A percentile compares a stretch with the other conserved stretches of the same genome.
Conservation (phyloP, 2,113 vertebrate species). For the Catharus minimus region DNA sequence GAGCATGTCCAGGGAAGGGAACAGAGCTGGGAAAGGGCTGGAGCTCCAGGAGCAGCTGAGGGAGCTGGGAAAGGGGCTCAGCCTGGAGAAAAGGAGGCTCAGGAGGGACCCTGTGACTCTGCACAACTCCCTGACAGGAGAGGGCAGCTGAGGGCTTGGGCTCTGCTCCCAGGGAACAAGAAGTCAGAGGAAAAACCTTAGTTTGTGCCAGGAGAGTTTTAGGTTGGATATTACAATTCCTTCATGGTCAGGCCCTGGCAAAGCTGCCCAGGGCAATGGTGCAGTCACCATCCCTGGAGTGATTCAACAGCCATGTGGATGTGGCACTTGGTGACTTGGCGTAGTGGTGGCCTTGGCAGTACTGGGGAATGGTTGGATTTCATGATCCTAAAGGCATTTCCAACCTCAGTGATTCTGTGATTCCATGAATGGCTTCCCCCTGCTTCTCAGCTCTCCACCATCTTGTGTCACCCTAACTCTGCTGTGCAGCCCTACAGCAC, state of each 20-base stretch:
- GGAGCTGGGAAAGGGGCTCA: not conserved
- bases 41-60: too few species aligned
- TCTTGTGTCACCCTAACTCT: not conserved
- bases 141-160: accelerated
- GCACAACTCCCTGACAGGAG: not conserved
- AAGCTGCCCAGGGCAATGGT: not conserved
- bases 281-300: accelerated
- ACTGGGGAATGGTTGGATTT: not conserved
- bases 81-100: not conserved
- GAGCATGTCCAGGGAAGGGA: not conserved
- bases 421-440: not conserved
- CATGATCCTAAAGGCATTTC: not conserved
- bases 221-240: not conserved
- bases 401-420: not conserved
- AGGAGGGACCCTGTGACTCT: not conserved
- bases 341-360: not conserved
- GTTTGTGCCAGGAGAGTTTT: not conserved
- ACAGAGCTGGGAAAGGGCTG: too few species aligned
- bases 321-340: not conserved
- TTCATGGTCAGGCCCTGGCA: not conserved
- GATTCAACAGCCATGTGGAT: not conserved
- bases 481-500: not conserved
- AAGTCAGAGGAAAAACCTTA: too few species aligned
- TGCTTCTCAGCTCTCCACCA: not conserved
- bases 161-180: not conserved